Percentiles rank a stretch among this genome's conserved stretches.
Evolutionary conservation across 2,113 vertebrate genomes (phyloP).

Genomic region (Octodon degus): DNA sequence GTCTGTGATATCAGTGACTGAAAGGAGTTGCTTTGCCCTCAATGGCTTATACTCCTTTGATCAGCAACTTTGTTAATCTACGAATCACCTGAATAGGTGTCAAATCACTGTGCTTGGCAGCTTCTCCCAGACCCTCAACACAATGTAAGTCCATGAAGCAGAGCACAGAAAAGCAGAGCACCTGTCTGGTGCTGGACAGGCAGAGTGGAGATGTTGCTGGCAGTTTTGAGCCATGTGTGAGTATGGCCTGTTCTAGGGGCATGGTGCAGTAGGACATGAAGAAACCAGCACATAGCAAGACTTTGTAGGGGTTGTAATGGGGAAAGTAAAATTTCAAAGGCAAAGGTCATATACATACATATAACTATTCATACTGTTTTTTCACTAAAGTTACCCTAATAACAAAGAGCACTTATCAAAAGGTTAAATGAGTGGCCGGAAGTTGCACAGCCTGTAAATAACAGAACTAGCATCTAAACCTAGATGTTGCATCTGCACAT

Average conservation of each 20-base stretch:
- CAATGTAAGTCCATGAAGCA: not conserved
- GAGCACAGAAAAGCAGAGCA: not conserved
- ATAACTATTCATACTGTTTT: not conserved
- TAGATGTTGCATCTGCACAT: not conserved
- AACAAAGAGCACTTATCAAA: not conserved
- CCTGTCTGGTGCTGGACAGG: not conserved
- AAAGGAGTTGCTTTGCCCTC: not conserved
- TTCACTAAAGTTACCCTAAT: not conserved
- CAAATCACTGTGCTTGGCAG: not conserved
- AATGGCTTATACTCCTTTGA: not conserved
- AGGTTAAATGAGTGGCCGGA: not conserved
- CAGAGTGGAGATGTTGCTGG: not conserved
- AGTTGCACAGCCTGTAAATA: not conserved
- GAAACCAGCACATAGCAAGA: not conserved
- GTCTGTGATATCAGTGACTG: not conserved
- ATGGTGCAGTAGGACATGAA: not conserved
- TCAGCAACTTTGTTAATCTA: not conserved
- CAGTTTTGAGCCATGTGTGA: not conserved
- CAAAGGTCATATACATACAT: not conserved
- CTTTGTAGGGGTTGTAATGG: not conserved
- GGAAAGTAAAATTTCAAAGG: not conserved
- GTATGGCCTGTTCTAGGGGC: not conserved
- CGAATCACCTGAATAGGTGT: not conserved
- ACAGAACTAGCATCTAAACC: not conserved
- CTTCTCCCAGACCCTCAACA: not conserved